A percentile compares a stretch with the other conserved stretches of the same genome.
Evolutionary conservation across 2,797 vertebrate genomes (phyloP).

Genomic region (Danio choprae): DNA sequence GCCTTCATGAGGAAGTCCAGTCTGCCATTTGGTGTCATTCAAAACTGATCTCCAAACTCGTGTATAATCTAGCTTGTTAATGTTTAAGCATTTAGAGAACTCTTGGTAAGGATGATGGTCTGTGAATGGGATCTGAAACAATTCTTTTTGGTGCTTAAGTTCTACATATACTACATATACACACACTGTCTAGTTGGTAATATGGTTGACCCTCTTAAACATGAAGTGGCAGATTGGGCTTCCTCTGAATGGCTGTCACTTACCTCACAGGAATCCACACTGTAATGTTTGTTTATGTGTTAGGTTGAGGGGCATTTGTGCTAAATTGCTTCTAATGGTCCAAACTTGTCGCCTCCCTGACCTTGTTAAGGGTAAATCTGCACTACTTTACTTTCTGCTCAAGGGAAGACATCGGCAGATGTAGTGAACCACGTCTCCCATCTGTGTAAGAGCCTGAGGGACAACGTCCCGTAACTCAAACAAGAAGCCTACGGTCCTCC

Average conservation of each 20-base stretch:
- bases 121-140: not conserved
- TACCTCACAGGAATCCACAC: constrained; percentile 86
- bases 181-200: not conserved
- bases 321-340: constrained; percentile 73
- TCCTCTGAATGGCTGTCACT: constrained; percentile 85
- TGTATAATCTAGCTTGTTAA: constrained; percentile 23
- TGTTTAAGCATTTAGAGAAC: constrained; percentile 40
- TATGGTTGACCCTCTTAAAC: not conserved
- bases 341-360: constrained; percentile 82
- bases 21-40: constrained; percentile 61
- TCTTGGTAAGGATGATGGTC: constrained; percentile 35
- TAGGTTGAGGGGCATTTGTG: constrained; percentile 36
- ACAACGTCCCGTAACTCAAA: constrained; percentile 56
- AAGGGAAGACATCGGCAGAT: constrained; percentile 57
- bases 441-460: constrained; percentile 32
- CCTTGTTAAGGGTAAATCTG: constrained; percentile 65
- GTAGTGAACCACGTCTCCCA: constrained; percentile 23
- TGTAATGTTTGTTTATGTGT: constrained; percentile 71
- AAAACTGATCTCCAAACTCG: constrained; percentile 23
- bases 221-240: constrained; percentile 82
- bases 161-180: not conserved
- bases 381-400: constrained; percentile 75
- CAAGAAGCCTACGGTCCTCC: constrained; percentile 57
- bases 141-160: not conserved
- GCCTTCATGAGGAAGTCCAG: constrained; percentile 73